Base-by-base conservation (phyloP, 2,797 vertebrate genomes). In the Staurois parvus region DNA sequence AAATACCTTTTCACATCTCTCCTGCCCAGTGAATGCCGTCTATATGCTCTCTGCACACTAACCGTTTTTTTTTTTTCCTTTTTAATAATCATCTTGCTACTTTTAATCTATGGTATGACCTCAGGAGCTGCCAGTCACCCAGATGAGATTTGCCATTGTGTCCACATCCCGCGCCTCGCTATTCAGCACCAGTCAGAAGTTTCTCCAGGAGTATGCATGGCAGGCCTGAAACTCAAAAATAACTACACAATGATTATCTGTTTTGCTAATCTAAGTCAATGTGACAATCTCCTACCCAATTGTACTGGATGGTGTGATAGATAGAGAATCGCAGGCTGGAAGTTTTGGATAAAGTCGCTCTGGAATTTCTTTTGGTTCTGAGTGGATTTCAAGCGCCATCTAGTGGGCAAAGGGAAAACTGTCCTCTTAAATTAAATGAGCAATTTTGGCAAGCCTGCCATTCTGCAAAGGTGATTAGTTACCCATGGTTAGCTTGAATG, bases 211-310 rank as follows among this genome's bases (percentile, higher is more conserved):
- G 40, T 13, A 17, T 28, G 76, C 76, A 48, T 67, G 52, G 84
- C 76, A 79, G 56, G 76, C 56, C 32, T 40, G 28, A 77, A 42
- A 82, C 74, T 90, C 85, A 30, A 67, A 64, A 86, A 81, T 89
- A 91, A 88, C 92, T 92, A 88, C 83, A 81, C 86, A 91, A 91
- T 84, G 17, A 92, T 92, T 87, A 88, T 83, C 87, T 82, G 4
- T 91, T 91, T 90, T 91, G 93, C 92, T 93, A 91, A 90, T 92
- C 86, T 90, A 94, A 90, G 90, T 91, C 91, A 89, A 82, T 87
- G 74, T 84, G 88, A 90, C 85, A 90, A 81, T 90, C 89, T 88
- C 90, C 90, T 91, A 88, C 86, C 84, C 86, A 37, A 26, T 88
- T 85, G 89, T 90, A 87, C 89, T 87, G 88, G 91, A 93, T 92